Evolutionary conservation across 2,888 invertebrate genomes (phyloP).

Genomic region (Dicyrtomina minuta): DNA sequence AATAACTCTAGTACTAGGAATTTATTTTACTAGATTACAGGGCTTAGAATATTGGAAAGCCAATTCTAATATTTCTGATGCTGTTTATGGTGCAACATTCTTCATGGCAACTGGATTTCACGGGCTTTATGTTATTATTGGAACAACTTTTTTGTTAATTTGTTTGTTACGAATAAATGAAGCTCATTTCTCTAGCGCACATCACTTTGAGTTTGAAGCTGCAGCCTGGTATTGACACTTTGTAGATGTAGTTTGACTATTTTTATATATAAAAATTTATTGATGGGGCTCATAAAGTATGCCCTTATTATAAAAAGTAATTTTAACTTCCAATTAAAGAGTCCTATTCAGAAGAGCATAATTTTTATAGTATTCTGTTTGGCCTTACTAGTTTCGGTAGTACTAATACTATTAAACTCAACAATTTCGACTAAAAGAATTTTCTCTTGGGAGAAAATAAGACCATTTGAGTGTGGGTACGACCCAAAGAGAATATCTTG

Average conservation of each 20-base stretch:
- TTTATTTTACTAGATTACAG: conserved; percentile 70
- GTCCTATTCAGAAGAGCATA: conserved; percentile 67
- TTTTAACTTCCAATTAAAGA: conserved; percentile 72
- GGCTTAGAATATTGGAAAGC: conserved; percentile 69
- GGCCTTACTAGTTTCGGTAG: conserved; percentile 56
- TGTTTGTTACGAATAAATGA: conserved; percentile 60
- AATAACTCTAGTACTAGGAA: conserved; percentile 63
- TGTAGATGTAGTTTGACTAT: conserved; percentile 66
- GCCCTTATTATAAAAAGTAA: conserved; percentile 71
- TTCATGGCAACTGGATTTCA: conserved; percentile 76
- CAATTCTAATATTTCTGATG: conserved; percentile 63
- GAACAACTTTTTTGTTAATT: conserved; percentile 62
- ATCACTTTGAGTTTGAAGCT: conserved; percentile 68
- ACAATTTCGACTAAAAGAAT: conserved; percentile 62
- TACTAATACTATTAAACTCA: conserved; percentile 54
- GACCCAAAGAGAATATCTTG: conserved; percentile 61
- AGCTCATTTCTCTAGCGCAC: conserved; percentile 61
- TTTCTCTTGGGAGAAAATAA: conserved; percentile 65
- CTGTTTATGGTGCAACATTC: conserved; percentile 69
- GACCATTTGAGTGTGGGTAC: conserved; percentile 68
- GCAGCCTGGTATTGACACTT: conserved; percentile 71
- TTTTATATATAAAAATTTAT: conserved; percentile 67
- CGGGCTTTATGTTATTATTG: conserved; percentile 70
- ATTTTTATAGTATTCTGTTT: conserved; percentile 56
- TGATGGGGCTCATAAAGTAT: conserved; percentile 67